phyloP scores from a whole-genome alignment of 2,113 vertebrate species.

The Nipponia nippon region DNA sequence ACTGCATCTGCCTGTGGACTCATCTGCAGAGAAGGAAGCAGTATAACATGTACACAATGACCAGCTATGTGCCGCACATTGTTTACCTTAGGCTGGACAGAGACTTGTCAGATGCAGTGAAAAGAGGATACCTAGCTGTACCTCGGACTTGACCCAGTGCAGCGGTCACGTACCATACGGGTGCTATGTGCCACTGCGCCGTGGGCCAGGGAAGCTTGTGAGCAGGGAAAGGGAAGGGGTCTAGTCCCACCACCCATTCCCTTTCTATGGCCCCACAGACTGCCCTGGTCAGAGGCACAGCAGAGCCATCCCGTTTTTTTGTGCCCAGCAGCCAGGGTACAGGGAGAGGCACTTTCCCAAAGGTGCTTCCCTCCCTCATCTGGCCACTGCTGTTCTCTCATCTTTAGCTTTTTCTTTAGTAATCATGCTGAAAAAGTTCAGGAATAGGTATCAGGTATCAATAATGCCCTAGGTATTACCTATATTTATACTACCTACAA shows the following conservation, averaged over 20 bases:
- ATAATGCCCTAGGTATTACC: neutral
- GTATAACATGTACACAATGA: neutral
- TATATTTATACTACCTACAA: neutral
- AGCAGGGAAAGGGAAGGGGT: neutral
- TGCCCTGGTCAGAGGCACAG: neutral
- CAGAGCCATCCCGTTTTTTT: rapidly evolving
- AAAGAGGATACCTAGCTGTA: neutral
- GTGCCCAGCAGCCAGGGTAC: neutral
- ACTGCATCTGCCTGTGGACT: neutral
- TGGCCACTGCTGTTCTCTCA: neutral
- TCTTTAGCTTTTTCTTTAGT: neutral
- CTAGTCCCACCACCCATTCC: neutral
- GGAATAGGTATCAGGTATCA: neutral
- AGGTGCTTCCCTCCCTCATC: neutral
- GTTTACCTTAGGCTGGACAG: neutral
- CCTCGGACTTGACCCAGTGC: neutral
- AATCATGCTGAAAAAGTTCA: neutral
- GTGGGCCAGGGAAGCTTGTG: neutral
- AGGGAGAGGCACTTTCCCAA: neutral
- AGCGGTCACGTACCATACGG: too few relatives aligned
- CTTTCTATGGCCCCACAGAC: neutral
- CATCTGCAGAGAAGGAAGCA: neutral
- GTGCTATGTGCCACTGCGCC: neutral
- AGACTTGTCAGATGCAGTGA: too few relatives aligned
- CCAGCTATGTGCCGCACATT: neutral